Conservation (phyloP, 2,888 invertebrate species). For the Drosophila austrosaltans region DNA sequence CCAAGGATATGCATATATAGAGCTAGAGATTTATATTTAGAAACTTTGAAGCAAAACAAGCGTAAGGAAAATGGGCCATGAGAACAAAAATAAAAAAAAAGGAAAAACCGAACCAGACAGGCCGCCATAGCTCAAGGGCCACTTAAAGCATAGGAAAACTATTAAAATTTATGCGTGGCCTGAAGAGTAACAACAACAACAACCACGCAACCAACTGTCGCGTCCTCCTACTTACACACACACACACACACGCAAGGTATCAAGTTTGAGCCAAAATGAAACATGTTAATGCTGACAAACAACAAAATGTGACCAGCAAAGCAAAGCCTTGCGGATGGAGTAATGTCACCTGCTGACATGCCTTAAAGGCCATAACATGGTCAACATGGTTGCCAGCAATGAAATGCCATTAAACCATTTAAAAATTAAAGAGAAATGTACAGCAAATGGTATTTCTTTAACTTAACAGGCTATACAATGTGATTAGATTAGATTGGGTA, state of each 20-base stretch:
- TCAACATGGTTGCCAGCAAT: conserved; percentile 33
- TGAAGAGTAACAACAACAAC: conserved; percentile 32
- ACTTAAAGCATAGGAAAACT: conserved; percentile 62
- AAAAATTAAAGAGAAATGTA: conserved; percentile 7
- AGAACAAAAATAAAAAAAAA: conserved; percentile 8
- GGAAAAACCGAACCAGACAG: neutral
- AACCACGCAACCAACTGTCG: conserved; percentile 37
- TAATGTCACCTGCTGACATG: conserved; percentile 56
- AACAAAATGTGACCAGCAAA: conserved; percentile 36
- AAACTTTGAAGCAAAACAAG: conserved; percentile 24
- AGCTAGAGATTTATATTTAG: conserved; percentile 56
- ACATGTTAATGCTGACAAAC: conserved; percentile 67
- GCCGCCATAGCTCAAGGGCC: conserved; percentile 32
- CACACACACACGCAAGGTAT: conserved; percentile 28
- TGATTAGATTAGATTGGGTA: conserved; percentile 23
- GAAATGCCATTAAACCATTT: neutral
- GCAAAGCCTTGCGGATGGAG: conserved; percentile 44
- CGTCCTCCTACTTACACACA: conserved; percentile 37
- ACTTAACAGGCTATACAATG: conserved; percentile 4
- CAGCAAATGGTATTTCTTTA: conserved; percentile 5
- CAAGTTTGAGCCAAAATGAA: conserved; percentile 22
- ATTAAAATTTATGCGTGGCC: conserved; percentile 71
- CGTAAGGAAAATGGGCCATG: neutral
- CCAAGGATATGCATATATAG: conserved; percentile 61
- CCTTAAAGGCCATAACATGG: conserved; percentile 37